A percentile compares a stretch with the other conserved stretches of the same genome.
phyloP scores from a whole-genome alignment of 2,113 vertebrate species.

The Leiothrix lutea region DNA sequence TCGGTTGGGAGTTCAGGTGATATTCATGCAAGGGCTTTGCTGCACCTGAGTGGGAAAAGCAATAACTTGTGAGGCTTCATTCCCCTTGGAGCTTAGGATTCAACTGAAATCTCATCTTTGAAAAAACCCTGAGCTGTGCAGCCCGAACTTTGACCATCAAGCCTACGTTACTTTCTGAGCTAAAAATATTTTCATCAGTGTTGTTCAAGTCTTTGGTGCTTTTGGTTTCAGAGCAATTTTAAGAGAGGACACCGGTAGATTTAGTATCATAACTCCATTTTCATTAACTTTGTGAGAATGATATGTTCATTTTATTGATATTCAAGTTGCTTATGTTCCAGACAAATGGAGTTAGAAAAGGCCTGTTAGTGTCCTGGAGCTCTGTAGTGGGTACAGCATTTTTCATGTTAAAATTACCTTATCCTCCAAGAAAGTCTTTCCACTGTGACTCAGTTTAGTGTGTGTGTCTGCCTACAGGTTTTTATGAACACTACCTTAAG shows the following conservation, averaged over 20 bases:
- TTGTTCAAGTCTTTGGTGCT: background rate
- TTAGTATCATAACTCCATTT: background rate
- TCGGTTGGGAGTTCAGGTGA: background rate
- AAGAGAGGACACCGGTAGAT: background rate
- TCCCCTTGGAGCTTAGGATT: background rate
- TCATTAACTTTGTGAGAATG: background rate
- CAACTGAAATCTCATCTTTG: accelerated
- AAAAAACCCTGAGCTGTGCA: background rate
- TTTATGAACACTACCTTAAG: background rate
- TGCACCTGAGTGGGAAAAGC: background rate
- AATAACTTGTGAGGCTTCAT: background rate
- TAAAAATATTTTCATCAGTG: background rate
- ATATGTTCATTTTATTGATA: background rate
- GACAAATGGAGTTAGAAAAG: background rate
- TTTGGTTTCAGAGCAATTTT: background rate
- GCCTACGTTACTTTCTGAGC: background rate
- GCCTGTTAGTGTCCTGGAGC: background rate
- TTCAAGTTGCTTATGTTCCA: background rate
- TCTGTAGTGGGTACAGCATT: background rate
- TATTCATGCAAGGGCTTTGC: background rate
- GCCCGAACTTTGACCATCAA: background rate
- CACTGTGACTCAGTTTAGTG: background rate
- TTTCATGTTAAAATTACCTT: background rate
- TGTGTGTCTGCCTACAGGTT: background rate
- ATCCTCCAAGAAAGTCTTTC: background rate